These are phyloP conservation scores for Oreochromis aureus DNA, from an alignment of 2,113 vertebrate species.

Conservation along the genomic window DNA sequence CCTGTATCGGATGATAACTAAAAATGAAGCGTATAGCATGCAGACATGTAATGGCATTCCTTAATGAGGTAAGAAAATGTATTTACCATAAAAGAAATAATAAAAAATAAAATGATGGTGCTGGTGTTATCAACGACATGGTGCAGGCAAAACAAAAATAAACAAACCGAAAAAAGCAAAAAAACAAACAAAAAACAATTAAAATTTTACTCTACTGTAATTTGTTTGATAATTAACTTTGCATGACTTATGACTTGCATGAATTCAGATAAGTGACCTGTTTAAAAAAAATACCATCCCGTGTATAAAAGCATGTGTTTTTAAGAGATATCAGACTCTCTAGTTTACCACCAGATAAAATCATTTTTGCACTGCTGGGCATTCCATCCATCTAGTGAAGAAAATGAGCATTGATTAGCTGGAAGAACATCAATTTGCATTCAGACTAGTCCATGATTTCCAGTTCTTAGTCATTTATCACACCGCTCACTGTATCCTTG, in stretches of 20 bases:
- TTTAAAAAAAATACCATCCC: neutral
- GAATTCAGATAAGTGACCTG: neutral
- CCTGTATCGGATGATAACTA: neutral
- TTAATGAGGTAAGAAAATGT: neutral
- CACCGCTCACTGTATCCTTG: neutral
- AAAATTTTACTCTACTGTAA: neutral
- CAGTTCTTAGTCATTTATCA: constrained; percentile 37
- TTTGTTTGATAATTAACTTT: neutral
- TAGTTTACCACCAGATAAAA: constrained; percentile 1
- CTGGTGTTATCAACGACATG: neutral
- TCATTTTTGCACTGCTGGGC: neutral
- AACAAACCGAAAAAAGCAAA: neutral
- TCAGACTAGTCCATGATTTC: neutral
- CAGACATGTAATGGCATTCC: neutral
- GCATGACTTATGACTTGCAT: neutral
- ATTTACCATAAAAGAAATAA: neutral
- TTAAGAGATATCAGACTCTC: neutral
- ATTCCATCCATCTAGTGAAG: neutral
- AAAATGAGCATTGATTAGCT: constrained; percentile 47
- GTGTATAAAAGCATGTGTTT: neutral
- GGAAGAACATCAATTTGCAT: constrained; percentile 26
- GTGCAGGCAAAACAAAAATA: neutral
- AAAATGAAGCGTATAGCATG: neutral
- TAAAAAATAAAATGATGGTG: neutral
- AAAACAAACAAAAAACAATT: neutral